Evolutionary conservation across 2,797 vertebrate species (phyloP).

Genomic region (Aeoliscus strigatus): DNA sequence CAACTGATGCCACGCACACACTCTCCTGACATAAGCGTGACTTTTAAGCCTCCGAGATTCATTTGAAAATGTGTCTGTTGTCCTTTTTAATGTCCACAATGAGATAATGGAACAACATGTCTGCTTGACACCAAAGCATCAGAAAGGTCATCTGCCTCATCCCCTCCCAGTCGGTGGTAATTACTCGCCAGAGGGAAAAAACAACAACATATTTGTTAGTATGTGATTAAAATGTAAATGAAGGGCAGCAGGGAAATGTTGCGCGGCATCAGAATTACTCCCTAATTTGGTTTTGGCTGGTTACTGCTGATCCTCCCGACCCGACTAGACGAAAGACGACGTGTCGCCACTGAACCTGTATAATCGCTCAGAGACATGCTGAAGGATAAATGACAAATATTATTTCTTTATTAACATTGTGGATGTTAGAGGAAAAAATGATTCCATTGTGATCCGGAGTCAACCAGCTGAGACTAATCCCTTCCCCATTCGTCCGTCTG

Average conservation of each 20-base stretch:
- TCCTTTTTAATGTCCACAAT: conserved; percentile 43
- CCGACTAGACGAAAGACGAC: too few relatives aligned
- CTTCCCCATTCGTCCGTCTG: conserved; percentile 22
- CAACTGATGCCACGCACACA: too few relatives aligned
- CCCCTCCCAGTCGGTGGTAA: conserved; percentile 21
- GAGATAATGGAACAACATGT: conserved; percentile 57
- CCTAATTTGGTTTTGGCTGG: conserved; percentile 40
- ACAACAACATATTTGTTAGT: conserved; percentile 17
- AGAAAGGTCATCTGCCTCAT: conserved; percentile 26
- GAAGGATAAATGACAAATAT: conserved; percentile 31
- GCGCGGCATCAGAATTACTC: conserved; percentile 30
- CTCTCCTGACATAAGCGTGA: conserved; percentile 33
- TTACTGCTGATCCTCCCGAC: conserved; percentile 15
- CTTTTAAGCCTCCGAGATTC: conserved; percentile 54
- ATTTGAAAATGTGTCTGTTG: conserved; percentile 48
- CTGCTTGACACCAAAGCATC: conserved; percentile 30
- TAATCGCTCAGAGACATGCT: conserved; percentile 31
- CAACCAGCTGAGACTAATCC: conserved; percentile 48
- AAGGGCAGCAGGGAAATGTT: conserved; percentile 11
- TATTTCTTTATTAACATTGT: too few relatives aligned
- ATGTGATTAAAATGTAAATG: conserved; percentile 46
- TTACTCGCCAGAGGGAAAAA: conserved; percentile 13
- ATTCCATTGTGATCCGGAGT: conserved; percentile 26
- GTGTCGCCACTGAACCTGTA: too few relatives aligned
- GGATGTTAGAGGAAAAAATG: too few relatives aligned